Percentiles rank a stretch among this genome's conserved stretches.
phyloP scores from a whole-genome alignment of 1,140 invertebrate species.

The Euwallacea fornicatus region DNA sequence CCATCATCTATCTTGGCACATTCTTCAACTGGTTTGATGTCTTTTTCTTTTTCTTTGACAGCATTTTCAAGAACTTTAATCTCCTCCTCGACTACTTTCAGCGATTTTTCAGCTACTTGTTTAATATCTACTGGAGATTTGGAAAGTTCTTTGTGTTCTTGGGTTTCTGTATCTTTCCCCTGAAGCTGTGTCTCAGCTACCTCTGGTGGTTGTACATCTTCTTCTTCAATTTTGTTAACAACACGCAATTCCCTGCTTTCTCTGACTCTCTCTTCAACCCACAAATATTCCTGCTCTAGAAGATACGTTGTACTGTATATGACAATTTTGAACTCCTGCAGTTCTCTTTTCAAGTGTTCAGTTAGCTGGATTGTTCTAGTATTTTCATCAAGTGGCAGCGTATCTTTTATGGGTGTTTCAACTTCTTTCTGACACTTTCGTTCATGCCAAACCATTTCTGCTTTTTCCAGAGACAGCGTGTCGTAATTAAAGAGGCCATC shows the following conservation, averaged over 20 bases:
- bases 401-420: neutral
- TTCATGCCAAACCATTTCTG: slow-evolving; percentile 35
- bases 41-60: too few species aligned
- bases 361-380: neutral
- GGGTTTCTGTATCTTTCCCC: neutral
- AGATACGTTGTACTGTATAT: slow-evolving; percentile 16
- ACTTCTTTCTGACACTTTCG: slow-evolving; percentile 11
- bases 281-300: slow-evolving; percentile 20
- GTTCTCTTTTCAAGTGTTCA: neutral
- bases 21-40: neutral
- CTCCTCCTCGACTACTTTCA: neutral
- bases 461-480: slow-evolving; percentile 19
- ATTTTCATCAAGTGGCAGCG: neutral
- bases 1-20: neutral
- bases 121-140: neutral
- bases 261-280: slow-evolving; percentile 24
- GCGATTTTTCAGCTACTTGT: neutral
- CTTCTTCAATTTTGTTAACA: neutral
- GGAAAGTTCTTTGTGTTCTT: neutral
- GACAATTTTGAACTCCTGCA: neutral
- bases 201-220: neutral
- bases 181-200: neutral
- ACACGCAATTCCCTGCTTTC: neutral
- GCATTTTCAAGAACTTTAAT: neutral
- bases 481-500: slow-evolving; percentile 22